phyloP scores from a whole-genome alignment of 2,113 vertebrate genomes.

The Haplotaxodon microlepis region DNA sequence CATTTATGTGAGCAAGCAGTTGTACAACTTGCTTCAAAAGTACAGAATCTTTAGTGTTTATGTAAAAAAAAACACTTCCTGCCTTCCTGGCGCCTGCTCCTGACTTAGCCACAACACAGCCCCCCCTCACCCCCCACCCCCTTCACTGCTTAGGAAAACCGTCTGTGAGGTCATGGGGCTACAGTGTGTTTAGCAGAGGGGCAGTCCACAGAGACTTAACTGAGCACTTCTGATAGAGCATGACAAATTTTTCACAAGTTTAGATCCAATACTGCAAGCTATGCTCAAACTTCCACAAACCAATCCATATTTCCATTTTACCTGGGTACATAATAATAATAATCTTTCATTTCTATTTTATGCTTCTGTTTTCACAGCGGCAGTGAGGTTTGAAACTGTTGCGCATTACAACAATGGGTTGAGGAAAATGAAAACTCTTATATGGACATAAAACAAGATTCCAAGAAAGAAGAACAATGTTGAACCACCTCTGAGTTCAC shows the following conservation, averaged over 20 bases:
- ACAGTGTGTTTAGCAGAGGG: background rate
- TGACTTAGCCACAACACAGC: conserved; percentile 46
- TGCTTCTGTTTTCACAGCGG: background rate
- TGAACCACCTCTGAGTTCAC: background rate
- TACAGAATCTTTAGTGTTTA: conserved; percentile 44
- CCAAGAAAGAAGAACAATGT: background rate
- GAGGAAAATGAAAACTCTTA: background rate
- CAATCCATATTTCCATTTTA: background rate
- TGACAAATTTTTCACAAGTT: background rate
- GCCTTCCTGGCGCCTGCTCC: conserved; percentile 56
- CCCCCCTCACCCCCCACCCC: background rate
- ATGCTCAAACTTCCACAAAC: background rate
- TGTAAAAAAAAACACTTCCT: conserved; percentile 30
- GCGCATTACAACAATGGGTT: background rate
- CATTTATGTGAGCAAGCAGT: background rate
- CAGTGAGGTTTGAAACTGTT: background rate
- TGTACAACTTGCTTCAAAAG: conserved; percentile 7
- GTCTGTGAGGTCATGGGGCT: background rate
- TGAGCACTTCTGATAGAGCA: background rate
- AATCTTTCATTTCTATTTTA: background rate
- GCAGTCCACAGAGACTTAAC: background rate
- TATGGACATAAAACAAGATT: background rate
- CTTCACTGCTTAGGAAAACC: background rate
- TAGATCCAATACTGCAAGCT: background rate
- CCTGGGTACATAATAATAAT: background rate